These are phyloP conservation scores for Typhlichthys subterraneus DNA, from an alignment of 2,797 vertebrate genomes.

Conservation along the genomic window DNA sequence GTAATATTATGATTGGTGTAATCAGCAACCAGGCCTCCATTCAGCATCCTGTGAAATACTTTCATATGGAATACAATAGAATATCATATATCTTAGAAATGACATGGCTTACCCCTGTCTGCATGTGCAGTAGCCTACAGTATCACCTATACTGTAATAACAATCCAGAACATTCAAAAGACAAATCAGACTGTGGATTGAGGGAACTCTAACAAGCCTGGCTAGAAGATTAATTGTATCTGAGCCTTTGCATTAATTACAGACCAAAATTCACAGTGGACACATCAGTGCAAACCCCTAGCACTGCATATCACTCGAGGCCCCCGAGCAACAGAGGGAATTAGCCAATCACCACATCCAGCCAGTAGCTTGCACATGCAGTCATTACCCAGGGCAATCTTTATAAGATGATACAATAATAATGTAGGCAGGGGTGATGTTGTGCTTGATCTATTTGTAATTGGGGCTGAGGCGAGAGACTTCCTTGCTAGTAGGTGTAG, in stretches of 20 bases:
- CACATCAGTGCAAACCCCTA: constrained; percentile 56
- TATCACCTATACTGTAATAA: constrained; percentile 4
- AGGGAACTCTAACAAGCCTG: constrained; percentile 49
- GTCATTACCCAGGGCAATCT: constrained; percentile 18
- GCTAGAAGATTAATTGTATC: constrained; percentile 71
- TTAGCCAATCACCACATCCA: constrained; percentile 46
- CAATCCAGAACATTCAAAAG: constrained; percentile 31
- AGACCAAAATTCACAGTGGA: constrained; percentile 67
- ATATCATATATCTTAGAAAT: too few relatives aligned
- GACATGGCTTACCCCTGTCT: too few relatives aligned
- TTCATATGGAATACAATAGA: too few relatives aligned
- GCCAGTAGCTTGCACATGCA: constrained; percentile 24
- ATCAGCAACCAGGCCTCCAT: constrained; percentile 39
- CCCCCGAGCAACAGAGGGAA: constrained; percentile 40
- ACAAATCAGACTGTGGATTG: constrained; percentile 40
- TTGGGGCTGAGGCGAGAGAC: too few relatives aligned
- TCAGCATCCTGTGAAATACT: constrained; percentile 11
- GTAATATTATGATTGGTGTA: constrained; percentile 31
- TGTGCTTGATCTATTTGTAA: constrained; percentile 7
- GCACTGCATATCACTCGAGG: constrained; percentile 38
- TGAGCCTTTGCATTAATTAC: constrained; percentile 74
- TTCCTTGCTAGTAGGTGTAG: constrained; percentile 2
- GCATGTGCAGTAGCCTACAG: too few relatives aligned
- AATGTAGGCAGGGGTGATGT: not conserved
- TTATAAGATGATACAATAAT: too few relatives aligned